Conservation (phyloP, 2,888 invertebrate species). For the Chloroclysta siterata region DNA sequence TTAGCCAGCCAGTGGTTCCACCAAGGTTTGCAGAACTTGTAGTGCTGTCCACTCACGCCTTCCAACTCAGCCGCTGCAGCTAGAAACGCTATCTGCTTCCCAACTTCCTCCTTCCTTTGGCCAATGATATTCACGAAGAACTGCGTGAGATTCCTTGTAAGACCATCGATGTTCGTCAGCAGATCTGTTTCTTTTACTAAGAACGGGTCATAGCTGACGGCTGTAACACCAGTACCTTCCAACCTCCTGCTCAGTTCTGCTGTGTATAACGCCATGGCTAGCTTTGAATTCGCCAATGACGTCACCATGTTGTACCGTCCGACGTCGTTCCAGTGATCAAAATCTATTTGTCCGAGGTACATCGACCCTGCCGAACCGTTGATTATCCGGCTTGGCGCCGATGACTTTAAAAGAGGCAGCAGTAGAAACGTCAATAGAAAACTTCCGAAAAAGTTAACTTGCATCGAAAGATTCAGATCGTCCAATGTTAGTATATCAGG, state of each 20-base stretch:
- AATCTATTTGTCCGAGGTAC: slow-evolving; percentile 71
- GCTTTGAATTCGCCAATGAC: slow-evolving; percentile 76
- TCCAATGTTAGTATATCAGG: slow-evolving; percentile 84
- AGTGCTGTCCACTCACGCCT: slow-evolving; percentile 63
- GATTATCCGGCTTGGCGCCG: slow-evolving; percentile 86
- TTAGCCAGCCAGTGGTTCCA: slow-evolving; percentile 64
- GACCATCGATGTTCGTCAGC: slow-evolving; percentile 54
- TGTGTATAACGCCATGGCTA: slow-evolving; percentile 87
- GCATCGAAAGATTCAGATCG: slow-evolving; percentile 87
- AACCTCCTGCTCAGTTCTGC: slow-evolving; percentile 84
- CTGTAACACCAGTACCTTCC: slow-evolving; percentile 85
- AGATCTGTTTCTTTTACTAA: slow-evolving; percentile 67
- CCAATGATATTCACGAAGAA: slow-evolving; percentile 63
- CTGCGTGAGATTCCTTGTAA: slow-evolving; percentile 50
- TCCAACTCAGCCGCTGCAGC: slow-evolving; percentile 62
- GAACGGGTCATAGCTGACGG: slow-evolving; percentile 86
- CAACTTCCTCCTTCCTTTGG: slow-evolving; percentile 67
- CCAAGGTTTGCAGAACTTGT: slow-evolving; percentile 66
- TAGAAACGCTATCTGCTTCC: slow-evolving; percentile 63
- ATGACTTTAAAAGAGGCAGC: slow-evolving; percentile 77
- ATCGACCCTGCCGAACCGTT: slow-evolving; percentile 87
- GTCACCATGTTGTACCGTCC: slow-evolving; percentile 60
- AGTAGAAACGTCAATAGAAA: slow-evolving; percentile 90
- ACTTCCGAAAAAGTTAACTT: slow-evolving; percentile 89
- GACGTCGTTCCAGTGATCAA: slow-evolving; percentile 69